phyloP scores from a whole-genome alignment of 37 sponge, comb jelly and placozoan species.

The Beroe forskalii region DNA sequence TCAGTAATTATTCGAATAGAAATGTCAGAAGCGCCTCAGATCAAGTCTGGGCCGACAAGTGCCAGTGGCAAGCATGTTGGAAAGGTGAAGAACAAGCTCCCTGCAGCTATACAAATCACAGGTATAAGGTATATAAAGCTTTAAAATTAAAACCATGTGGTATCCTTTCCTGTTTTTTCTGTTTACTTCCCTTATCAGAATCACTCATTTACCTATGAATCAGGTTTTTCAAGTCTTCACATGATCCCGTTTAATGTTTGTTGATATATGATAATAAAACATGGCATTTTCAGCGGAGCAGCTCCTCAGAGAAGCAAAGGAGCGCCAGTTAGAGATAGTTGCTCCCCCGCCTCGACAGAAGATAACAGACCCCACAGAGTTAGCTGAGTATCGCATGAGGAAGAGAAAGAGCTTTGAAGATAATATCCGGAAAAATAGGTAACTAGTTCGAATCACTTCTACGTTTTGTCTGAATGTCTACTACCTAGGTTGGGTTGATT shows the following conservation, averaged over 20 bases:
- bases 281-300: constrained; percentile 94
- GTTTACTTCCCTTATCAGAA: no score
- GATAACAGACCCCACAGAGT: constrained; percentile 82
- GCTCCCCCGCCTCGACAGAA: constrained; percentile 87
- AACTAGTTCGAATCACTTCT: no score
- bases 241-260: no score
- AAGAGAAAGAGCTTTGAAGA: constrained; percentile 96
- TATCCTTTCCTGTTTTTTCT: no score
- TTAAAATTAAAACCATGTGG: no score
- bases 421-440: constrained; percentile 89
- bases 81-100: constrained; percentile 94
- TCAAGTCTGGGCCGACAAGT: constrained; percentile 36
- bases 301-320: constrained; percentile 89
- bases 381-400: constrained; percentile 78
- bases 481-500: no score
- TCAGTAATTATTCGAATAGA: no score
- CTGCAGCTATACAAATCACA: constrained; percentile 91
- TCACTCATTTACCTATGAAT: no score
- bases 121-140: no score
- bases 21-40: constrained; percentile 53
- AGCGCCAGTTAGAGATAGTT: constrained; percentile 80
- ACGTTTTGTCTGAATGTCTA: no score
- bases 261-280: no score
- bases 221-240: no score
- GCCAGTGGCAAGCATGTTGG: constrained; percentile 53